Base-by-base conservation (phyloP, 37 sponge, comb jelly and placozoan species). In the Corticium candelabrum region DNA sequence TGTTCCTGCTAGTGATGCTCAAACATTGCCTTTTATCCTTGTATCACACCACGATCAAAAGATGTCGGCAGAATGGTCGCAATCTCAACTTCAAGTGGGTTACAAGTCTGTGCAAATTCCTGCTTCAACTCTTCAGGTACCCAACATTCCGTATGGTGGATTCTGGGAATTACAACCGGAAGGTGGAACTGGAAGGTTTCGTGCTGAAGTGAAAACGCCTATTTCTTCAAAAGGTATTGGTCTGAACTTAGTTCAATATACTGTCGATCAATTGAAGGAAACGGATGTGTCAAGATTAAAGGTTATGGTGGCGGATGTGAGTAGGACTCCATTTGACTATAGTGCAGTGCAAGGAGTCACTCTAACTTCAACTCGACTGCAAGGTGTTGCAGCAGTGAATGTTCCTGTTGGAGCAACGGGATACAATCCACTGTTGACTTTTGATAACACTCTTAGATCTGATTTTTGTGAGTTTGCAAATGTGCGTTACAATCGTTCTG, bases 1-100 rank as follows among this genome's bases (percentile, higher is more conserved):
- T 69, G 30, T 34, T 41, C 82, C 79, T 40, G 78, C 79, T 3
- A 27, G 56, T 3, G 34, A 70, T 3, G n/a, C 11, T 50, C 62
- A 50, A 21, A 50, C 62, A 21, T 50, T 50, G 11, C 15, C 21
- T 21, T 50, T 50, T 21, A 21, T 21, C 21, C 21, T 50, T 11
- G 62, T 50, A 50, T 50, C 62, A 27, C 62, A 50, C 62, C 11
- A 50, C 15, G 62, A 50, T 21, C 11, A 50, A 21, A 21, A 11
- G 21, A 50, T 50, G 62, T 11, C 11, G 21, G 11, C 21, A 21
- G 15, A 50, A 21, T 50, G 62, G 62, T 11, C 21, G 15, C 11
- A 11, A 50, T 50, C 62, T 11, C 62, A 21, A 50, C 11, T 50
- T 27, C 11, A 27, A 11, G 62, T 50, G 15, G 62, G 62, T 21